Base-by-base conservation (phyloP, 2,888 invertebrate genomes). In the Microctonus hyperodae region DNA sequence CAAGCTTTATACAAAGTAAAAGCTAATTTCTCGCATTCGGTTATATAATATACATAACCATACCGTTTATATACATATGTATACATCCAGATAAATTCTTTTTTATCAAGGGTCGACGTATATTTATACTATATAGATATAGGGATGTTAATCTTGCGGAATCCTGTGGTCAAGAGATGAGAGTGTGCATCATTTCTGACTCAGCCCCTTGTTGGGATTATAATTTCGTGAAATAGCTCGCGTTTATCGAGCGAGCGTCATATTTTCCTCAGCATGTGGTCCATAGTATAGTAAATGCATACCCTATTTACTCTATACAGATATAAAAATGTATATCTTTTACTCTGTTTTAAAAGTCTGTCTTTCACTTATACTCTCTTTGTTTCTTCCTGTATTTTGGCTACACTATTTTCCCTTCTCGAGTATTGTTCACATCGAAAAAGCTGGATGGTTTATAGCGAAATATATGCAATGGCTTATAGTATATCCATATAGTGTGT, bases 261-360 rank as follows among this genome's bases (percentile, higher is more conserved):
- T 72, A 70, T 70, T 58, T 64, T 72, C 69, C 72, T 55, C 75
- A 70, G 72, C 72, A 51, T 72, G 73, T 23, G 61, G 63, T 64
- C 70, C 61, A 22, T 23, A 31, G 22, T 20, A 33, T 44, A 13
- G 59, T 28, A 56, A 57, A 65, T 25, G 64, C 55, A 64, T 48
- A 13, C 53, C 23, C 28, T 53, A 10, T 53, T 20, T 20, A 50
- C 16, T 48, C n/a, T n/a, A n/a, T n/a, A n/a, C n/a, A n/a, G n/a
- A n/a, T n/a, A n/a, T n/a, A n/a, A n/a, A n/a, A n/a, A n/a, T n/a
- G n/a, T 40, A 1, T 33, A 23, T 57, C 25, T n/a, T 16, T n/a
- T 10, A 33, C 31, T 53, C 37, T 4, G 5, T 40, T 7, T 1
- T 35, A 35, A 35, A n/a, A n/a, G n/a, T n/a, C n/a, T n/a, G n/a